Conservation (phyloP, 2,888 invertebrate species). For the Acanthopleura granulata region DNA sequence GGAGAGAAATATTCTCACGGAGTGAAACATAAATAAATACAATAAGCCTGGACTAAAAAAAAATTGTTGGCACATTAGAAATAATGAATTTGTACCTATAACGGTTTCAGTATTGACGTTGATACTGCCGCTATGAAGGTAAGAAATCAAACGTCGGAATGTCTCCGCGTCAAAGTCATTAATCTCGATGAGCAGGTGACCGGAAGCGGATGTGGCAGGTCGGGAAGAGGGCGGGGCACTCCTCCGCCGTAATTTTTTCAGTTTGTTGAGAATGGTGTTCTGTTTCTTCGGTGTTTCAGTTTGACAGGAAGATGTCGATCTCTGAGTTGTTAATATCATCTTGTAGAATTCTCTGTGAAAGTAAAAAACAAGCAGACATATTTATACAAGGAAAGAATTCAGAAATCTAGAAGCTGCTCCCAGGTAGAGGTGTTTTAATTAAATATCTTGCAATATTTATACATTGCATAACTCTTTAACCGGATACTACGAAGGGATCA, state of each 20-base stretch:
- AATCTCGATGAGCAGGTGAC: constrained; percentile 1
- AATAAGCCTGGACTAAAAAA: not conserved
- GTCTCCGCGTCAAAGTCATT: constrained; percentile 10
- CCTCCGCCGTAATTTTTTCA: not conserved
- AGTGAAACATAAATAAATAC: too few species aligned
- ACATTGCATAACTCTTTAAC: too few species aligned
- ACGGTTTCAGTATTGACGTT: constrained; percentile 1
- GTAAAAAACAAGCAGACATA: not conserved
- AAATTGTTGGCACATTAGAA: not conserved
- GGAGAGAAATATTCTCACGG: too few species aligned
- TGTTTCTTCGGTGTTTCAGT: not conserved
- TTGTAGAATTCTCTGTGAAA: constrained; percentile 5
- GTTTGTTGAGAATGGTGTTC: not conserved
- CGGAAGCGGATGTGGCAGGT: not conserved
- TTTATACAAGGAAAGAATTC: too few species aligned
- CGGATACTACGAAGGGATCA: too few species aligned
- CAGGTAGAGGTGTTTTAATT: too few species aligned
- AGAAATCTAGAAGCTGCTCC: too few species aligned
- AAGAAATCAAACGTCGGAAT: constrained; percentile 1
- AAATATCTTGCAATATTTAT: too few species aligned
- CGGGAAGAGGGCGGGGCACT: not conserved
- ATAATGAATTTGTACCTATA: constrained; percentile 1
- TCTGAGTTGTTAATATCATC: not conserved
- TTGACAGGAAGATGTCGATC: not conserved
- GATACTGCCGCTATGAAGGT: constrained; percentile 17